Percentiles rank a stretch among this genome's conserved stretches.
phyloP scores from a whole-genome alignment of 2,888 invertebrate genomes.

The Carpatolechia fugitivella region DNA sequence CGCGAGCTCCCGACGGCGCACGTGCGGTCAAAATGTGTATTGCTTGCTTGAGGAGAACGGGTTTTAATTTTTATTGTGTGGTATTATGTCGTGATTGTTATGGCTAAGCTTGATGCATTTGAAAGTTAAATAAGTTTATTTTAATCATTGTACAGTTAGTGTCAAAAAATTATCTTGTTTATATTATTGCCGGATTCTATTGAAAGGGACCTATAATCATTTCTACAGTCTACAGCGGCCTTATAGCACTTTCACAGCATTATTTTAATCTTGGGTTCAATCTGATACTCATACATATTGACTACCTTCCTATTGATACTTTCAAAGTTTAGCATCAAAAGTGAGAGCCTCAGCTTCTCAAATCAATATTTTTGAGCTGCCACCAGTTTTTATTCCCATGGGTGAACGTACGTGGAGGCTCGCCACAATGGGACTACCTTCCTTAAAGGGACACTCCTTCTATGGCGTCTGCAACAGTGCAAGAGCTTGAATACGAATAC shows the following conservation, averaged over 20 bases:
- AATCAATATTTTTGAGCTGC: neutral
- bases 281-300: neutral
- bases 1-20: slow-evolving; percentile 6
- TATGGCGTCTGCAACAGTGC: slow-evolving; percentile 30
- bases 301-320: neutral
- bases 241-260: no score
- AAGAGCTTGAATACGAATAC: neutral
- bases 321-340: slow-evolving; percentile 3
- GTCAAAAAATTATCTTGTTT: no score
- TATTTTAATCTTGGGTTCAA: no score
- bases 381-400: slow-evolving; percentile 58
- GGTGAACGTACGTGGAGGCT: slow-evolving; percentile 50
- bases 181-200: no score
- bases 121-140: no score
- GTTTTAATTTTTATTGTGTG: slow-evolving; percentile 6
- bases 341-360: neutral
- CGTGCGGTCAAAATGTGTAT: slow-evolving; percentile 4
- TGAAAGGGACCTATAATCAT: no score
- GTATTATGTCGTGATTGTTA: neutral
- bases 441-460: slow-evolving; percentile 57
- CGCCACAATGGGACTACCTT: slow-evolving; percentile 66
- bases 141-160: no score
- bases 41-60: slow-evolving; percentile 1
- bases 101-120: neutral
- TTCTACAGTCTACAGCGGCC: no score